phyloP scores from a whole-genome alignment of 2,797 vertebrate genomes.

The Sebastes kiyomatsui region DNA sequence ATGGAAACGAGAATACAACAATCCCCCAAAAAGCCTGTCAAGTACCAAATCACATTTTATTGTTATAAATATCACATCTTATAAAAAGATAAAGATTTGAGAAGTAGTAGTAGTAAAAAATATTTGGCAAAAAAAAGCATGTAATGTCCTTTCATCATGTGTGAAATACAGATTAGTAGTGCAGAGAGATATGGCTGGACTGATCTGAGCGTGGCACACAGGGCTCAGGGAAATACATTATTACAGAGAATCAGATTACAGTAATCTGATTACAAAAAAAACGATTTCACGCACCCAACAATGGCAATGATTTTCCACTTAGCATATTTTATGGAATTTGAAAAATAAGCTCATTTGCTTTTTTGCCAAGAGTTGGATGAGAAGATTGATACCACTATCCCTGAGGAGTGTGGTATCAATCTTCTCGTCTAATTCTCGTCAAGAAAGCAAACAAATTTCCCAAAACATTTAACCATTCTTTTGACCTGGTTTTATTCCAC shows the following conservation, averaged over 20 bases:
- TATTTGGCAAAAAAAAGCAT: slow-evolving; percentile 39
- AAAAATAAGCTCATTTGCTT: neutral
- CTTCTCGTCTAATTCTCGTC: neutral
- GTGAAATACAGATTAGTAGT: slow-evolving; percentile 59
- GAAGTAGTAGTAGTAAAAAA: slow-evolving; percentile 59
- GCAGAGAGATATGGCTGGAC: slow-evolving; percentile 52
- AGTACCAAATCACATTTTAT: slow-evolving; percentile 82
- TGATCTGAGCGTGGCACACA: slow-evolving; percentile 1
- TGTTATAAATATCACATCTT: slow-evolving; percentile 86
- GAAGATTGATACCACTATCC: neutral
- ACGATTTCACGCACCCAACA: neutral
- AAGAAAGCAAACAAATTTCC: neutral
- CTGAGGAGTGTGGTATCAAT: neutral
- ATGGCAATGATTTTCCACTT: neutral
- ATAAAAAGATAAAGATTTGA: slow-evolving; percentile 76
- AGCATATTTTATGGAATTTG: neutral
- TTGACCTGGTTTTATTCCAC: neutral
- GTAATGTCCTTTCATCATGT: slow-evolving; percentile 31
- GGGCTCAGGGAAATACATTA: neutral
- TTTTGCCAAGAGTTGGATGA: neutral
- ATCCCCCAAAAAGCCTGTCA: slow-evolving; percentile 3
- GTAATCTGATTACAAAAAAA: slow-evolving; percentile 9
- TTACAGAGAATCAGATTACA: neutral
- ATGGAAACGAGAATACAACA: neutral
- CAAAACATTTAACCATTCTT: no score